Evolutionary conservation across 2,888 invertebrate species (phyloP), one percentile per base, ranked within the genome.

Genomic region (Trichopoda pennipes): DNA sequence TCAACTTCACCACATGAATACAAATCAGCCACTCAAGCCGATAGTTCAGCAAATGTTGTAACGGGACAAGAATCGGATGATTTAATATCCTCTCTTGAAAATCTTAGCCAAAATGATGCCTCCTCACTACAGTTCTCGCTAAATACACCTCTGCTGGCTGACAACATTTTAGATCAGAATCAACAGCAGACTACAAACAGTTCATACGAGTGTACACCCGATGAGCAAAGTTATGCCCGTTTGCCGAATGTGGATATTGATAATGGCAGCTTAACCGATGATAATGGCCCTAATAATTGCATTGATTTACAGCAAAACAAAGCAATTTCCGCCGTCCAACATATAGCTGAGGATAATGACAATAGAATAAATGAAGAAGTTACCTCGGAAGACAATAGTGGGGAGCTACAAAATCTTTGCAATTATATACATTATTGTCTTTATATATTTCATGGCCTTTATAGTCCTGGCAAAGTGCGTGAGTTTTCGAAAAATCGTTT

Each of bases 371-470:
- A 74, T 58, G 60, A 69, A 21, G 53, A 83, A 49, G n/a, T 86
- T 21, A 70, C 28, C 64, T 76, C 56, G 16, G 81, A 75, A n/a
- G 82, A 83, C 23, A 81, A 83, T 23, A 81, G 32, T 32, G 83
- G 77, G 12, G 81, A 81, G 21, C 28, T 75, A 9, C 81, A 83
- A 28, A 75, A 83, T 44, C 51, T 85, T 53, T 88, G 90, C 2
- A 89, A 91, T 76, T 91, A 90, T 78, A 90, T 91, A 72, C 91
- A 91, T 84, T 91, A 91, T 85, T 91, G 91, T 84, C 88, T 91
- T 55, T 91, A 90, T 66, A 89, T 91, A 44, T 91, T 91, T 68
- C 91, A 91, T 76, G 91, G 91, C 14, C 86, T 91, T 8, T 91
- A 91, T 68, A 90, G 89, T 85, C 88, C 90, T 4, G 89, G 90